A percentile compares a stretch with the other conserved stretches of the same genome.
These are phyloP conservation scores for Myotis planiceps DNA, from an alignment of 2,797 vertebrate species.

Conservation along the genomic window DNA sequence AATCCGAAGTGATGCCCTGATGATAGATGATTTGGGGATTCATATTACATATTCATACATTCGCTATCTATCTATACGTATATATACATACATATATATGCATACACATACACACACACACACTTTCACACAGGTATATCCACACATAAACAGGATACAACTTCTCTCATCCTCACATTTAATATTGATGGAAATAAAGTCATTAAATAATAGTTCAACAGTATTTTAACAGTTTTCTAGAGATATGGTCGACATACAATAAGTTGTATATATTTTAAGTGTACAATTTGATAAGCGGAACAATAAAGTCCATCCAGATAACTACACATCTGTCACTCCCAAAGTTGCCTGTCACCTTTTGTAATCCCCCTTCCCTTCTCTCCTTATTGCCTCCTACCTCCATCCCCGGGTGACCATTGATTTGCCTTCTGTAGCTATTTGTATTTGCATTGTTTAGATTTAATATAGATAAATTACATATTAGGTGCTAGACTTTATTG, in stretches of 20 bases:
- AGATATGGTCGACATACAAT: not conserved
- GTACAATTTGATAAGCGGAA: not conserved
- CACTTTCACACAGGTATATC: not conserved
- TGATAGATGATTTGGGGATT: slow-evolving; percentile 21
- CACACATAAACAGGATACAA: not conserved
- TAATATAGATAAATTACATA: not conserved
- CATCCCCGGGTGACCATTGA: not conserved
- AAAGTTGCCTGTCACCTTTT: not conserved
- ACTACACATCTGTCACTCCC: not conserved
- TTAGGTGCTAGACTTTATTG: not conserved
- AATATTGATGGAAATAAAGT: not conserved
- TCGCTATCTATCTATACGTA: not conserved
- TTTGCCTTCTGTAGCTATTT: not conserved
- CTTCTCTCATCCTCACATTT: not conserved
- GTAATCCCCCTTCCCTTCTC: not conserved
- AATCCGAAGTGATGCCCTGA: slow-evolving; percentile 95
- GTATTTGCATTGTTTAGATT: not conserved
- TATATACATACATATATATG: not conserved
- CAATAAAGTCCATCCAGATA: not conserved
- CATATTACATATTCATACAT: not conserved
- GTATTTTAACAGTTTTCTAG: not conserved
- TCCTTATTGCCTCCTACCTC: not conserved
- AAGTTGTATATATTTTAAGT: not conserved
- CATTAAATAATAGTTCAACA: not conserved
- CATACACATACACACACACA: not conserved